phyloP scores from a whole-genome alignment of 1,140 invertebrate genomes.

The Lamellibrachia luymesi region DNA sequence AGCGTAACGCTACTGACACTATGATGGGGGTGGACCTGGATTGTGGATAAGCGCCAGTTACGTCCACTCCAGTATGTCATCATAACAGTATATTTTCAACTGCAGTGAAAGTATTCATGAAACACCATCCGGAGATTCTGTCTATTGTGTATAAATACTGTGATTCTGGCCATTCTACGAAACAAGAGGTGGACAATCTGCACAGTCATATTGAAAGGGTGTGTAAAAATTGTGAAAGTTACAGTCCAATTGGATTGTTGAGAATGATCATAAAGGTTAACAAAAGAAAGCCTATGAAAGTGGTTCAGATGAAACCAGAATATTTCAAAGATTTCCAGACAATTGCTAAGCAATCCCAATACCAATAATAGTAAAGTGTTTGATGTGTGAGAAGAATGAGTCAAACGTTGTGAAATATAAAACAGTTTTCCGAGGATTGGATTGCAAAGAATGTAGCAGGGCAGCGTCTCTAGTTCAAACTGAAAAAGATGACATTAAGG shows the following conservation, averaged over 20 bases:
- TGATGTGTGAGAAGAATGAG: no score
- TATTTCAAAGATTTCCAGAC: not conserved
- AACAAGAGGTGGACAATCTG: slow-evolving; percentile 33
- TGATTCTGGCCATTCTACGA: slow-evolving; percentile 29
- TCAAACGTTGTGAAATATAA: no score
- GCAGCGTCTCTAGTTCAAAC: no score
- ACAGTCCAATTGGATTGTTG: slow-evolving; percentile 17
- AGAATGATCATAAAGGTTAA: slow-evolving; percentile 21
- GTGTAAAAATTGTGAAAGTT: slow-evolving; percentile 12
- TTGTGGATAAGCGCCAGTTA: slow-evolving; percentile 9
- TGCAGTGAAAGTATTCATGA: slow-evolving; percentile 20
- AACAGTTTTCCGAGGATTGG: no score
- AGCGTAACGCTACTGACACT: no score
- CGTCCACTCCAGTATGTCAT: no score
- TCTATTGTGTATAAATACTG: slow-evolving; percentile 32
- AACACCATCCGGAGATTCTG: slow-evolving; percentile 23
- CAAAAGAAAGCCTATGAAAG: not conserved
- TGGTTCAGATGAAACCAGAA: slow-evolving; percentile 15
- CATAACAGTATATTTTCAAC: no score
- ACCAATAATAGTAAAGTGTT: no score
- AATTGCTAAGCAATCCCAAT: no score
- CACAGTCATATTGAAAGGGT: slow-evolving; percentile 32
- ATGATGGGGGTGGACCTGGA: not conserved
- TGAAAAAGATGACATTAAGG: no score
- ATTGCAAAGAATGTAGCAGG: no score